phyloP scores from a whole-genome alignment of 1,140 invertebrate genomes.

The Gonatopus flavifemur region DNA sequence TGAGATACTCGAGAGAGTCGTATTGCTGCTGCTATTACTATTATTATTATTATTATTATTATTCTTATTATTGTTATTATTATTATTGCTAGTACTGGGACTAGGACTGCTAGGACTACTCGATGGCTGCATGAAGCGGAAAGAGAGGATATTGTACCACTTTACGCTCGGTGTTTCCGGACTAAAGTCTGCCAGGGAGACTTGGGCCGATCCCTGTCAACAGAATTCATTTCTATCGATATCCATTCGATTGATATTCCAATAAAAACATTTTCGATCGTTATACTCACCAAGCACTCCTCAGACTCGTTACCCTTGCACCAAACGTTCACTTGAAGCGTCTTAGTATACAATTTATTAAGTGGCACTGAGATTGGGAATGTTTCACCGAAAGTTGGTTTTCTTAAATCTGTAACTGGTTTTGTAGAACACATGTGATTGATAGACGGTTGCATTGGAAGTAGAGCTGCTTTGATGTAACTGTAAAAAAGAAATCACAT shows the following conservation, averaged over 20 bases:
- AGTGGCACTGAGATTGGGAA: slow-evolving; percentile 76
- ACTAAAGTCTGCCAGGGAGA: slow-evolving; percentile 92
- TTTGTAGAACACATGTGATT: slow-evolving; percentile 72
- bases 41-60: too few species aligned
- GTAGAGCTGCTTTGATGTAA: slow-evolving; percentile 76
- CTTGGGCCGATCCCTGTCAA: slow-evolving; percentile 89
- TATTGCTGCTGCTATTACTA: slow-evolving; percentile 23
- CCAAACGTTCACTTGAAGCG: slow-evolving; percentile 86
- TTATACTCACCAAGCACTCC: slow-evolving; percentile 79
- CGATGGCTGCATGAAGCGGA: slow-evolving; percentile 76
- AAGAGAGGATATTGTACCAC: slow-evolving; percentile 94
- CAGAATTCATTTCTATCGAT: slow-evolving; percentile 14
- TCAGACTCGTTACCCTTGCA: slow-evolving; percentile 67
- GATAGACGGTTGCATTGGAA: slow-evolving; percentile 68
- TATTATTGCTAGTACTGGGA: not conserved
- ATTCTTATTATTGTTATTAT: too few species aligned
- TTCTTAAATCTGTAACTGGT: slow-evolving; percentile 70
- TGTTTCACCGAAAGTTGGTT: slow-evolving; percentile 79
- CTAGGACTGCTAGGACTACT: slow-evolving; percentile 31
- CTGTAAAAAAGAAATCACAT: slow-evolving; percentile 54
- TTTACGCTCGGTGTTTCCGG: slow-evolving; percentile 77
- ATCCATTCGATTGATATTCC: not conserved
- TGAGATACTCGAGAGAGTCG: slow-evolving; percentile 18
- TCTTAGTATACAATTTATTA: slow-evolving; percentile 79
- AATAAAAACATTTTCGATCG: too few species aligned